Evolutionary conservation across 2,797 vertebrate genomes (phyloP).

Genomic region (Sciaenops ocellatus): DNA sequence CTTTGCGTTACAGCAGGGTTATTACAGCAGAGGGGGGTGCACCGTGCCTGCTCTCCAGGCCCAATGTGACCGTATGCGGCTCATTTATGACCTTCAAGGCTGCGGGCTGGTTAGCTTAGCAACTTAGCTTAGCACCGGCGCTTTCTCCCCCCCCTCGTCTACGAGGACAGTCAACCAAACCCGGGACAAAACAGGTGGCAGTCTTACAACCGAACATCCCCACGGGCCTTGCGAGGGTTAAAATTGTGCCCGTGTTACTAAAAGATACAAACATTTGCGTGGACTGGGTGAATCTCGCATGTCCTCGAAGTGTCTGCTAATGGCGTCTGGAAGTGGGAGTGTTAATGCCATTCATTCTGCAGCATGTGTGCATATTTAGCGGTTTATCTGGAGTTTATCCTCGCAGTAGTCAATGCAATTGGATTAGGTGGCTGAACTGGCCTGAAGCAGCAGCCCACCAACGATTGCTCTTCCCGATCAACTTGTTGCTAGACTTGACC

Average conservation of each 20-base stretch:
- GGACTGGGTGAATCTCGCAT: neutral
- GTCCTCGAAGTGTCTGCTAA: constrained; percentile 28
- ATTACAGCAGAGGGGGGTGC: neutral
- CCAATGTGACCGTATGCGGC: constrained; percentile 13
- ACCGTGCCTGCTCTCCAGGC: neutral
- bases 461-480: neutral
- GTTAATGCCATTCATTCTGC: constrained; percentile 13
- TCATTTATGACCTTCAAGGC: constrained; percentile 80
- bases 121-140: constrained; percentile 45
- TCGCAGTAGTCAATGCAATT: constrained; percentile 8
- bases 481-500: constrained; percentile 8
- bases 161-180: neutral
- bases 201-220: too few relatives aligned
- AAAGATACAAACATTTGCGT: rapidly evolving
- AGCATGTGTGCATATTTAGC: constrained; percentile 16
- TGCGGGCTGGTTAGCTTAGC: constrained; percentile 68
- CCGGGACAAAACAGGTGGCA: neutral
- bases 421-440: constrained; percentile 50
- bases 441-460: neutral
- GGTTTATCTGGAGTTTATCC: constrained; percentile 51
- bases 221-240: rapidly evolving
- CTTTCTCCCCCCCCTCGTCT: neutral
- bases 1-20: neutral
- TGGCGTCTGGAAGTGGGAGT: constrained; percentile 19
- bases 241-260: rapidly evolving